Conservation (phyloP, 2,888 invertebrate species). For the Willowsia nigromaculata region DNA sequence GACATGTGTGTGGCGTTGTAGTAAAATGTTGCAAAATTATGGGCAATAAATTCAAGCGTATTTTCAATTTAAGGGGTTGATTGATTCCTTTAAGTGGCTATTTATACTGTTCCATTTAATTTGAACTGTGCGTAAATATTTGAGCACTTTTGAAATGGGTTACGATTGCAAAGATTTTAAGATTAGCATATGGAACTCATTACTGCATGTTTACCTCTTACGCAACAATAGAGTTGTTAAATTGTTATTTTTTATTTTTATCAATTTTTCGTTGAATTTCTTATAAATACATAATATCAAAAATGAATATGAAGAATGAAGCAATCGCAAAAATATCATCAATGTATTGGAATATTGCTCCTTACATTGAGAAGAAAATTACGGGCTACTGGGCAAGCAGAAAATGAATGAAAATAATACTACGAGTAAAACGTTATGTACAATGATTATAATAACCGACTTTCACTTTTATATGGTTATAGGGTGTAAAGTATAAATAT, state of each 20-base stretch:
- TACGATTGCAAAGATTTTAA: neutral
- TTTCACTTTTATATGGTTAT: neutral
- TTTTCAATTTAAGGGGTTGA: constrained; percentile 3
- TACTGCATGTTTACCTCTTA: neutral
- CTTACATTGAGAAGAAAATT: too few species aligned
- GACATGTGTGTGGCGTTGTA: constrained; percentile 38
- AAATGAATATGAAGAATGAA: neutral
- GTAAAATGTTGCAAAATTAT: constrained; percentile 36
- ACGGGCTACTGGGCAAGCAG: too few species aligned
- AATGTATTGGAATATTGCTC: too few species aligned
- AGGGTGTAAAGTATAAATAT: neutral
- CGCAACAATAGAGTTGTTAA: too few species aligned
- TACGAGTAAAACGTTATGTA: too few species aligned
- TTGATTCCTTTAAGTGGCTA: constrained; percentile 34
- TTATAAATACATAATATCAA: too few species aligned
- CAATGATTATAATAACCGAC: too few species aligned
- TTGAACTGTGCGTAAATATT: neutral
- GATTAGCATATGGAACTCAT: constrained; percentile 10
- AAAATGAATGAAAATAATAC: too few species aligned
- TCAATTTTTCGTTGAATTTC: neutral
- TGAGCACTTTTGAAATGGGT: neutral
- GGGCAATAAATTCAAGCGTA: neutral
- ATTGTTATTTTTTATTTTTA: neutral
- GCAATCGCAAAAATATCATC: neutral
- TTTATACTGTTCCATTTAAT: constrained; percentile 30